phyloP scores from a whole-genome alignment of 1,140 invertebrate species.

The Holotrichia oblita region DNA sequence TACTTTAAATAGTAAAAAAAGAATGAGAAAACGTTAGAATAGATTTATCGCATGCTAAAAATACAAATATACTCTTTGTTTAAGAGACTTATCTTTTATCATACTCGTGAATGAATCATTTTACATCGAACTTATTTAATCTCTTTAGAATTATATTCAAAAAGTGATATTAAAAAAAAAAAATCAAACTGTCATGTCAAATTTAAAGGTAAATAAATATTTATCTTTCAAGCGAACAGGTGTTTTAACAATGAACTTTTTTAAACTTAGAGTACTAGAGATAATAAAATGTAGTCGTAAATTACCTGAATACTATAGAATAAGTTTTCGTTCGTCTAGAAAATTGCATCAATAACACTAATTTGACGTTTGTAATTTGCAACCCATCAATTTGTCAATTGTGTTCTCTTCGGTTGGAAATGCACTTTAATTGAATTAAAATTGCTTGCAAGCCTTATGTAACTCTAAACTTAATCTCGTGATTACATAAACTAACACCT shows the following conservation, averaged over 20 bases:
- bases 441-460: not conserved
- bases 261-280: not conserved
- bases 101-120: no score
- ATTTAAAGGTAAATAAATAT: not conserved
- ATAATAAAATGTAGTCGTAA: not conserved
- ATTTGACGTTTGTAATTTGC: not conserved
- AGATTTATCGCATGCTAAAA: no score
- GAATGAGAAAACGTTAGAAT: no score
- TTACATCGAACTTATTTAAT: no score
- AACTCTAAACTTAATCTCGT: constrained; percentile 8
- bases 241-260: not conserved
- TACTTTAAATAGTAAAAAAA: no score
- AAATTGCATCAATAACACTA: not conserved
- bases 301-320: not conserved
- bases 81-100: no score
- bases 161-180: no score
- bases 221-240: not conserved
- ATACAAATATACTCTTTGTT: no score
- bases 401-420: not conserved
- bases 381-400: constrained; percentile 21
- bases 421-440: constrained; percentile 28
- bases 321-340: not conserved
- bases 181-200: not conserved
- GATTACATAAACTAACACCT: not conserved
- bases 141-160: no score